Percentiles rank a stretch among this genome's conserved stretches.
These are phyloP conservation scores for Drosophila eugracilis DNA, from an alignment of 1,140 invertebrate genomes.

Conservation along the genomic window DNA sequence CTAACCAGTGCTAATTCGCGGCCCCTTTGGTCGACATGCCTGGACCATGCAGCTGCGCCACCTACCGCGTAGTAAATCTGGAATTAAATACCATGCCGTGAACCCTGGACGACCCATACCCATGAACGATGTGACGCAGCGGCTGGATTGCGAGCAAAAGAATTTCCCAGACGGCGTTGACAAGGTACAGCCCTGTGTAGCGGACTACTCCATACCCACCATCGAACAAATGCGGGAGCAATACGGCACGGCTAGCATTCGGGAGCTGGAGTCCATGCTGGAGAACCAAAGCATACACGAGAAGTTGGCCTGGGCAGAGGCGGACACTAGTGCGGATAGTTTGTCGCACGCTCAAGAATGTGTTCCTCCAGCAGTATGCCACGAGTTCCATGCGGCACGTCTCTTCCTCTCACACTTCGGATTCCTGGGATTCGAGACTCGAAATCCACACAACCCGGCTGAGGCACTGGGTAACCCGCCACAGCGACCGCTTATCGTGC, in stretches of 20 bases:
- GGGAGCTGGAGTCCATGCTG: conserved; percentile 86
- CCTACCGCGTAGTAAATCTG: conserved; percentile 91
- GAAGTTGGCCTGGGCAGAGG: conserved; percentile 83
- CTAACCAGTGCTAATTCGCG: conserved; percentile 91
- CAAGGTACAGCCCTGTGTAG: conserved; percentile 90
- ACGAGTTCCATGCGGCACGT: conserved; percentile 97
- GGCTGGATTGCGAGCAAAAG: conserved; percentile 88
- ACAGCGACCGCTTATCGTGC: conserved; percentile 88
- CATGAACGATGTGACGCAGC: conserved; percentile 88
- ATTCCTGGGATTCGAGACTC: conserved; percentile 91
- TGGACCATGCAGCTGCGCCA: conserved; percentile 96
- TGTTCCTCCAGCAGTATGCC: conserved; percentile 91
- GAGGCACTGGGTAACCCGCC: conserved; percentile 84
- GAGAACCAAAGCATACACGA: conserved; percentile 85
- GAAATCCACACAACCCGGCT: conserved; percentile 85
- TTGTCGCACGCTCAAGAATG: conserved; percentile 88
- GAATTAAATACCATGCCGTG: conserved; percentile 88
- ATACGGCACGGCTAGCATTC: conserved; percentile 85
- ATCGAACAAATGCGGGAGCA: conserved; percentile 88
- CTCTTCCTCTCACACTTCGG: conserved; percentile 98
- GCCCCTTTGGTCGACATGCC: conserved; percentile 96
- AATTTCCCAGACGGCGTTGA: conserved; percentile 94
- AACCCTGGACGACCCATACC: conserved; percentile 92
- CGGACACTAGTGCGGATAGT: conserved; percentile 80
- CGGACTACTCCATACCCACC: conserved; percentile 90